These are phyloP conservation scores for Archivesica marissinica DNA, from an alignment of 1,140 invertebrate species.

Conservation along the genomic window DNA sequence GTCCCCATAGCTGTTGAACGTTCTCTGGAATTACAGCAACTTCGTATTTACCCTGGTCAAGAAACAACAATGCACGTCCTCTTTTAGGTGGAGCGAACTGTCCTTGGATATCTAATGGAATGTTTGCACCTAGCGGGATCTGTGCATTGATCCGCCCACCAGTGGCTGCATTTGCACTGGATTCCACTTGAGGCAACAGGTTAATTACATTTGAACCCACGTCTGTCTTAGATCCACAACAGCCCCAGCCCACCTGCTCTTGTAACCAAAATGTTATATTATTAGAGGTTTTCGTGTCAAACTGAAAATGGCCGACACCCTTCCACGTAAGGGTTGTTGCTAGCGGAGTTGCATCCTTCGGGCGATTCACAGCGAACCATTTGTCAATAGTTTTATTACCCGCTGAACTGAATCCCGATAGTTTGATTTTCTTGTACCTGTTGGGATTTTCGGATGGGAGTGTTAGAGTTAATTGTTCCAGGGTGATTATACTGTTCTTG, in stretches of 20 bases:
- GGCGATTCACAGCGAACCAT: not conserved
- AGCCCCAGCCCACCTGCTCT: not conserved
- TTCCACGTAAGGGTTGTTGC: not conserved
- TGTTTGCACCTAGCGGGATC: not conserved
- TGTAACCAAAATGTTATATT: not conserved
- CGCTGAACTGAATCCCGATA: not conserved
- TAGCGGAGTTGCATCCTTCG: too few species aligned
- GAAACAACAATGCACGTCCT: conserved; percentile 52
- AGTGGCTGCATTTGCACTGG: not conserved
- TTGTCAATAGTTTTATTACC: not conserved
- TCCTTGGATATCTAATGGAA: not conserved
- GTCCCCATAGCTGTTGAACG: conserved; percentile 77
- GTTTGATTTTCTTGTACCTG: not conserved
- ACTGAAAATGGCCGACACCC: not conserved
- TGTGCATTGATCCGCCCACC: not conserved
- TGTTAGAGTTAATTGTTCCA: conserved; percentile 2
- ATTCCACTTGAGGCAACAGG: not conserved
- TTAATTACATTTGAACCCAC: not conserved
- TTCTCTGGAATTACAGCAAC: conserved; percentile 75
- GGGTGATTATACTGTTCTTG: not conserved
- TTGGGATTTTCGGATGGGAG: not conserved
- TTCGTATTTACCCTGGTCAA: conserved; percentile 66
- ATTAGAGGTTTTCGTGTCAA: not conserved
- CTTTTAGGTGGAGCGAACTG: not conserved
- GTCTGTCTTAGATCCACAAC: not conserved